Percentiles rank a stretch among this genome's conserved stretches.
Evolutionary conservation across 2,113 vertebrate genomes (phyloP).

Genomic region (Sander vitreus): DNA sequence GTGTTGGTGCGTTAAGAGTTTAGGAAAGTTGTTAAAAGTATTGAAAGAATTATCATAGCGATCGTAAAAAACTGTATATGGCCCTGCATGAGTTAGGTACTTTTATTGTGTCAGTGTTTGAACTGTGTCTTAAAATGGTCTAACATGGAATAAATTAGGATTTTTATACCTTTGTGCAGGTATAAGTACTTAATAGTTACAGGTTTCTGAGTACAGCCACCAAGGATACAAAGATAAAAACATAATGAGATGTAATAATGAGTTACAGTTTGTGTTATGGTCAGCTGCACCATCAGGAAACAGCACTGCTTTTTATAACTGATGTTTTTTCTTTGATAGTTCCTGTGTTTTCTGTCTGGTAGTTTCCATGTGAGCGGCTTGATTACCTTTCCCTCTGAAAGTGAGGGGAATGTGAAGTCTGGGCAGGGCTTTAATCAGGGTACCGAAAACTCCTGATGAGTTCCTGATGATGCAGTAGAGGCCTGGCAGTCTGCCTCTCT

Average conservation of each 20-base stretch:
- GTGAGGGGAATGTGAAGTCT: constrained; percentile 32
- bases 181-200: constrained; percentile 12
- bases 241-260: constrained; percentile 6
- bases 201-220: constrained; percentile 1
- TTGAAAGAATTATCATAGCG: no score
- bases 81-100: no score
- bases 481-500: constrained; percentile 32
- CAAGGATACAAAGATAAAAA: background rate
- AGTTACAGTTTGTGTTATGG: background rate
- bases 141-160: background rate
- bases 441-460: constrained; percentile 54
- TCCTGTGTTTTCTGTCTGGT: background rate
- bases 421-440: constrained; percentile 51
- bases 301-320: background rate
- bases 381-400: constrained; percentile 32
- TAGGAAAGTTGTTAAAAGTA: no score
- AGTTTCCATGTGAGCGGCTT: constrained; percentile 33
- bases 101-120: background rate
- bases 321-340: background rate
- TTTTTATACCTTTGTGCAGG: background rate
- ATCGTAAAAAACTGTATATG: no score
- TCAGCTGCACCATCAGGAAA: background rate
- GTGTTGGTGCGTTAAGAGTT: no score
- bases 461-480: constrained; percentile 50
- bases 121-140: background rate